These are phyloP conservation scores for Xenentodon cancila DNA, from an alignment of 2,797 vertebrate species.

Conservation along the genomic window DNA sequence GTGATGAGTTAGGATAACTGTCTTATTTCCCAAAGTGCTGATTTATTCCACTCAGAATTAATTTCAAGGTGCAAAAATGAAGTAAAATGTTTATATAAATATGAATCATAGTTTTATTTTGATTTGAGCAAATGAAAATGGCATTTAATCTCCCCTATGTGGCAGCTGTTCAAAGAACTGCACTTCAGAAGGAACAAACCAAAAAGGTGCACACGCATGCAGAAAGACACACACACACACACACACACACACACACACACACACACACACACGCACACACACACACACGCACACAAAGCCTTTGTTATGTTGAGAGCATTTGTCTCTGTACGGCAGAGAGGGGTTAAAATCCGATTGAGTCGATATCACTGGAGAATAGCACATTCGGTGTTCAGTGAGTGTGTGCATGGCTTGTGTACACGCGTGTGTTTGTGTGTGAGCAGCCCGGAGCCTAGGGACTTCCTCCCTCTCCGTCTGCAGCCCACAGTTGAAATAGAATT, in stretches of 20 bases:
- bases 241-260: conserved; percentile 34
- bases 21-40: background rate
- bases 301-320: conserved; percentile 81
- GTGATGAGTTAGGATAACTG: background rate
- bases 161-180: conserved; percentile 48
- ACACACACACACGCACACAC: conserved; percentile 25
- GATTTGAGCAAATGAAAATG: conserved; percentile 49
- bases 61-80: conserved; percentile 27
- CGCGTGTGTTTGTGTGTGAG: conserved; percentile 55
- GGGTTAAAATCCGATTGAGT: conserved; percentile 81
- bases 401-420: conserved; percentile 45
- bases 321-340: conserved; percentile 73
- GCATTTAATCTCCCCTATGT: conserved; percentile 56
- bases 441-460: conserved; percentile 76
- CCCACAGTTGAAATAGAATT: conserved; percentile 82
- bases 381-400: conserved; percentile 64
- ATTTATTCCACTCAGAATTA: conserved; percentile 1
- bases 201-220: conserved; percentile 4
- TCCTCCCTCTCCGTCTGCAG: conserved; percentile 73
- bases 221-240: too few relatives aligned
- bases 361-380: conserved; percentile 80
- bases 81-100: conserved; percentile 7
- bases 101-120: conserved; percentile 36
- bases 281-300: conserved; percentile 56
- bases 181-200: conserved; percentile 49